Evolutionary conservation across 2,888 invertebrate species (phyloP), one percentile per base, ranked within the genome.

Genomic region (Erannis defoliaria): DNA sequence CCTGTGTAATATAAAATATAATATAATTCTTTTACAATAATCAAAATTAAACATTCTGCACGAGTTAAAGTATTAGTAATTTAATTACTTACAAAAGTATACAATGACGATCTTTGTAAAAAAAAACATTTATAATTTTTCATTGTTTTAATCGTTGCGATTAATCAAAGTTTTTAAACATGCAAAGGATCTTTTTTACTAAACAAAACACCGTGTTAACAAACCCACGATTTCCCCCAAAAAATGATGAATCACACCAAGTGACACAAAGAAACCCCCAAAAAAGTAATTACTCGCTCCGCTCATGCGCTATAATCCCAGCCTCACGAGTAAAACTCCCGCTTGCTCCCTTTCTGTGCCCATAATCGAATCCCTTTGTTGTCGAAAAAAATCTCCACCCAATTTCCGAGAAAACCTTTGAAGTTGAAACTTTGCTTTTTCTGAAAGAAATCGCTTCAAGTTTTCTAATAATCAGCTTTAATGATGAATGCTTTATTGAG

Each of bases 361-460:
- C 71, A 76, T 81, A 79, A 81, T 81, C 78, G 77, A 81, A 80
- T 80, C 73, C 74, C 72, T 81, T 81, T 81, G 81, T 79, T 76
- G 74, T 75, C 71, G 68, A 77, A 78, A 78, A 78, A 80, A 77
- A 74, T 67, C 72, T 70, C 69, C 64, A 70, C 74, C 74, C 73
- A 76, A 81, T 80, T 79, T 75, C 72, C 49, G 64, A 49, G 58
- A 59, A 70, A 75, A 70, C 70, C 78, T 81, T 82, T 78, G 76
- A 77, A 78, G 78, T 78, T 76, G 65, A 74, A 75, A 73, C 66
- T 70, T 66, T 68, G 71, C 71, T 74, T 74, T 74, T 46, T 19
- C 33, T 31, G 48, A 59, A 67, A 62, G 71, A 55, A 68, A 73
- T 73, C 65, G 71, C 71, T 62, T 50, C 61, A 67, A 70, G 67